Evolutionary conservation across 2,888 invertebrate species (phyloP).

Genomic region (Macrophya alboannulata): DNA sequence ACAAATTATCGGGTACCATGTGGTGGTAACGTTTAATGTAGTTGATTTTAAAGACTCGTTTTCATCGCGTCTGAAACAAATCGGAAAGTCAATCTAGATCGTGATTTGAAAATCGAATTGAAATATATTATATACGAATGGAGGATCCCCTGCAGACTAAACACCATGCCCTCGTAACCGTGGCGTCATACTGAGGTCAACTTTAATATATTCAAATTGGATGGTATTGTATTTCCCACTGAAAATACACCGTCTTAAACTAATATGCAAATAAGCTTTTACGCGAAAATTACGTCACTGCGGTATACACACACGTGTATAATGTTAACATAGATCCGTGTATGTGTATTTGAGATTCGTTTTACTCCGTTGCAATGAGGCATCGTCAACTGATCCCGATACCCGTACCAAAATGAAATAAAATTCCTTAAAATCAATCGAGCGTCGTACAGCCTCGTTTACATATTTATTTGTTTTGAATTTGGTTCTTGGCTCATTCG

Average conservation of each 20-base stretch:
- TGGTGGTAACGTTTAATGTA: not conserved
- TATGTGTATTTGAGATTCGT: not conserved
- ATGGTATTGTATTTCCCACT: constrained; percentile 33
- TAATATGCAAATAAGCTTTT: constrained; percentile 43
- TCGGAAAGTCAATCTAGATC: constrained; percentile 8
- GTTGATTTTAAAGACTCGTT: constrained; percentile 3
- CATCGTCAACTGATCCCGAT: not conserved
- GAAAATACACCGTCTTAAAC: constrained; percentile 45
- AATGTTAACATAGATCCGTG: no score
- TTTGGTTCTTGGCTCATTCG: not conserved
- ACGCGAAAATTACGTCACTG: constrained; percentile 2
- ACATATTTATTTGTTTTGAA: not conserved
- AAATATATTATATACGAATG: constrained; percentile 17
- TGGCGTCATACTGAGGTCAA: constrained; percentile 38
- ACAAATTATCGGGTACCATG: constrained; percentile 18
- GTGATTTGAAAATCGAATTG: constrained; percentile 37
- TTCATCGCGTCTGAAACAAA: not conserved
- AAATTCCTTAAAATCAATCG: not conserved
- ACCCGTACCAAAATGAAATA: not conserved
- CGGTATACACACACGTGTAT: not conserved
- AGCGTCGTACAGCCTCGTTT: not conserved
- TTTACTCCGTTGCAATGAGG: not conserved
- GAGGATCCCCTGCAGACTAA: not conserved
- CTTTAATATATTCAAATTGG: constrained; percentile 46
- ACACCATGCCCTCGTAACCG: constrained; percentile 10